Percentiles rank a stretch among this genome's conserved stretches.
Conservation (phyloP, 2,888 invertebrate species). For the Aphodius sticticus region DNA sequence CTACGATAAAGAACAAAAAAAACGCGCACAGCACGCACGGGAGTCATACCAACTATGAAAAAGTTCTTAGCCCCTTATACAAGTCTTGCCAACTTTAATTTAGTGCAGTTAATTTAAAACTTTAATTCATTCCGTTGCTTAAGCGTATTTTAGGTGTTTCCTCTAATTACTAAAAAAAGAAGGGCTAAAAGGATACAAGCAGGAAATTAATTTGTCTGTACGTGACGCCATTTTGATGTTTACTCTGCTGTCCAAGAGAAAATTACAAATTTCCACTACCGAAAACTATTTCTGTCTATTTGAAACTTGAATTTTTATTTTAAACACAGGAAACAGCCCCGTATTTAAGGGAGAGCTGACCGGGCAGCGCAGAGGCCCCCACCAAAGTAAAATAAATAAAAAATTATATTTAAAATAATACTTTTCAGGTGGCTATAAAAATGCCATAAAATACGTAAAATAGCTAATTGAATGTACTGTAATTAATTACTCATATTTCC, state of each 20-base stretch:
- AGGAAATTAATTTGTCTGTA: slow-evolving; percentile 4
- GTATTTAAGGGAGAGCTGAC: too few species aligned
- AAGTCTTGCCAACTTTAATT: not conserved
- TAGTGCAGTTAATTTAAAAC: not conserved
- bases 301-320: too few species aligned
- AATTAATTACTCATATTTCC: too few species aligned
- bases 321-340: too few species aligned
- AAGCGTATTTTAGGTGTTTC: not conserved
- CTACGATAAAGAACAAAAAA: not conserved
- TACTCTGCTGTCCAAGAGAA: not conserved
- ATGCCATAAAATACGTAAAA: too few species aligned
- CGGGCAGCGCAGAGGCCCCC: too few species aligned
- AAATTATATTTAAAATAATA: too few species aligned
- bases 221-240: not conserved
- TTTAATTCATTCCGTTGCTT: not conserved
- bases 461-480: too few species aligned
- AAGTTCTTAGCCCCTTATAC: not conserved
- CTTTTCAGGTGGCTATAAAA: too few species aligned
- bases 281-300: too few species aligned
- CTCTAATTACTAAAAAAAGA: not conserved
- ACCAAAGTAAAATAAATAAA: too few species aligned
- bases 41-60: not conserved
- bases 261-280: too few species aligned
- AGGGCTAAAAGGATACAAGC: not conserved
- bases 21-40: not conserved